These are phyloP conservation scores for Acinonyx jubatus DNA, from an alignment of 2,113 vertebrate species.

Conservation along the genomic window DNA sequence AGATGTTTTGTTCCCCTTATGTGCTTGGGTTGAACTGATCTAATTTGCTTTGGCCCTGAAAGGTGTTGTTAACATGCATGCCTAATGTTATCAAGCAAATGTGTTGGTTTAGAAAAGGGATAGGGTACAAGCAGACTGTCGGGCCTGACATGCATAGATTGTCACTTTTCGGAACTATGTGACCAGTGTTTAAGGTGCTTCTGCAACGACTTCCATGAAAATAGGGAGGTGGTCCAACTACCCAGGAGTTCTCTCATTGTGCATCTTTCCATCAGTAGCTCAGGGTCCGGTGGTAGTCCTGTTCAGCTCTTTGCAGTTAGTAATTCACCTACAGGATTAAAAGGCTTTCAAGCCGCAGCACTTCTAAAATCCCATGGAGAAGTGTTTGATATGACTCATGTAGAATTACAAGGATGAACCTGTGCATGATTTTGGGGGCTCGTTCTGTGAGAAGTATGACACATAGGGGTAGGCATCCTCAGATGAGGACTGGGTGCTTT, in stretches of 20 bases:
- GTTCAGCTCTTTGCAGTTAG: background rate
- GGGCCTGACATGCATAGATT: background rate
- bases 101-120: background rate
- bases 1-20: background rate
- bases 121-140: background rate
- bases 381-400: background rate
- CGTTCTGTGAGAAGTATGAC: background rate
- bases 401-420: background rate
- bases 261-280: background rate
- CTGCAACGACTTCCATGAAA: conserved; percentile 29
- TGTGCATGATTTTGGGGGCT: background rate
- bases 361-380: background rate
- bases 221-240: conserved; percentile 35
- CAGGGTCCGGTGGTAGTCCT: background rate
- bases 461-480: background rate
- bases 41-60: conserved; percentile 61
- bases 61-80: conserved; percentile 18
- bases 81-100: background rate
- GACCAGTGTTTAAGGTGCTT: background rate
- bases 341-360: background rate
- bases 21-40: conserved; percentile 32
- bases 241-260: conserved; percentile 20
- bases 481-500: background rate
- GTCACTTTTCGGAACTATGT: conserved; percentile 73
- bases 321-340: background rate